Percentiles rank a stretch among this genome's conserved stretches.
Evolutionary conservation across 2,888 invertebrate genomes (phyloP).

Genomic region (Lomographa bimaculata): DNA sequence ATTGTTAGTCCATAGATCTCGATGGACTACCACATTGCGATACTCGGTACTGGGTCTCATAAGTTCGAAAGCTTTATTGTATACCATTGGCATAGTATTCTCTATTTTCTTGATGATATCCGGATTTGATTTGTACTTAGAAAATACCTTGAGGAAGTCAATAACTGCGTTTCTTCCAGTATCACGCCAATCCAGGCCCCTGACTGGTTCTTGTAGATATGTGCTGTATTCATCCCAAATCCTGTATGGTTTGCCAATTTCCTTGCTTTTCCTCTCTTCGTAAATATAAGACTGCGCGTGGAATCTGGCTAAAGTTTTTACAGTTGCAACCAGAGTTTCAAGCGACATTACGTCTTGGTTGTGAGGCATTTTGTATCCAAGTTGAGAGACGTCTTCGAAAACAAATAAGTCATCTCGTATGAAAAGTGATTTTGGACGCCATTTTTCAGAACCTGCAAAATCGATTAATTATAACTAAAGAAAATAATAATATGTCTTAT

Average conservation of each 20-base stretch:
- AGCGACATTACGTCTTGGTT: conserved; percentile 52
- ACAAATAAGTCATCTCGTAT: conserved; percentile 61
- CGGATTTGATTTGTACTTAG: conserved; percentile 49
- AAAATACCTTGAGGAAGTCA: conserved; percentile 60
- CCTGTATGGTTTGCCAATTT: conserved; percentile 55
- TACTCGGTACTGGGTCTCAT: conserved; percentile 66
- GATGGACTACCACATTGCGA: conserved; percentile 81
- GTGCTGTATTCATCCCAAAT: conserved; percentile 65
- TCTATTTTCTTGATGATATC: conserved; percentile 48
- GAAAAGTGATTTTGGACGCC: conserved; percentile 58
- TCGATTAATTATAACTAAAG: too few species aligned
- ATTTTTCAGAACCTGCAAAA: conserved; percentile 49
- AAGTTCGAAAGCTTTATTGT: conserved; percentile 46
- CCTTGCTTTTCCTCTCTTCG: conserved; percentile 65
- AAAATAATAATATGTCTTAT: too few species aligned
- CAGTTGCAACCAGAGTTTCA: conserved; percentile 62
- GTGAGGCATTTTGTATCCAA: conserved; percentile 60
- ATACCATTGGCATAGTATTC: conserved; percentile 46
- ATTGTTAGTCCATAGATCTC: conserved; percentile 86
- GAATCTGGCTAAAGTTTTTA: conserved; percentile 72
- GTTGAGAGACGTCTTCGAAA: conserved; percentile 63
- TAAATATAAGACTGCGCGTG: conserved; percentile 76
- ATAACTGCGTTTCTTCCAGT: conserved; percentile 63
- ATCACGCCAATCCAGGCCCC: conserved; percentile 55
- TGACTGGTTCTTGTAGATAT: conserved; percentile 53